Conservation (phyloP, 2,888 invertebrate genomes). For the Baronia brevicornis region DNA sequence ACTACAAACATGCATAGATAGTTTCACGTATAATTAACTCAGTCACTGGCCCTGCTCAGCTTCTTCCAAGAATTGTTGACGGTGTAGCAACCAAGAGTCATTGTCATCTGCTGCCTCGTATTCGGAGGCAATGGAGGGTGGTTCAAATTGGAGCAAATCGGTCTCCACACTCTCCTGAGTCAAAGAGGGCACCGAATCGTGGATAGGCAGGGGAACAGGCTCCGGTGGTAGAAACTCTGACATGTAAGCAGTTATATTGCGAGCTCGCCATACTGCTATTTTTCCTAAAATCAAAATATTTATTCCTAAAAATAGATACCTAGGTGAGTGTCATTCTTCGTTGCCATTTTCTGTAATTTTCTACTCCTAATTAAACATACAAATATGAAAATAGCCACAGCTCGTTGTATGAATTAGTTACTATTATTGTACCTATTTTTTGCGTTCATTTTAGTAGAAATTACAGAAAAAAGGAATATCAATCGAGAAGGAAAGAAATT, state of each 20-base stretch:
- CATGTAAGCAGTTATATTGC: slow-evolving; percentile 80
- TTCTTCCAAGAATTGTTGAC: slow-evolving; percentile 61
- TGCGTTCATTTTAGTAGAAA: too few relatives aligned
- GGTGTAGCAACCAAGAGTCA: slow-evolving; percentile 61
- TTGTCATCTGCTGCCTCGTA: slow-evolving; percentile 57
- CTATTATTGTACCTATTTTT: too few relatives aligned
- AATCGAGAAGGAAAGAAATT: too few relatives aligned
- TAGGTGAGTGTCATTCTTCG: background rate
- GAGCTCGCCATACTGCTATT: slow-evolving; percentile 80
- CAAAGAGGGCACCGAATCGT: slow-evolving; percentile 77
- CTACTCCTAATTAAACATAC: too few relatives aligned
- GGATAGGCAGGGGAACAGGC: slow-evolving; percentile 78
- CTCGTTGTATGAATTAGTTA: too few relatives aligned
- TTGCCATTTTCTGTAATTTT: background rate
- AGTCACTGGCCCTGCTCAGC: slow-evolving; percentile 36
- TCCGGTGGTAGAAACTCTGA: slow-evolving; percentile 82
- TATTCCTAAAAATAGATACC: background rate
- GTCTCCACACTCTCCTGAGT: slow-evolving; percentile 47
- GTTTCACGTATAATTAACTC: too few relatives aligned
- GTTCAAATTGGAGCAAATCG: slow-evolving; percentile 60
- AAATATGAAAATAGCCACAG: too few relatives aligned
- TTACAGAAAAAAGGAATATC: too few relatives aligned
- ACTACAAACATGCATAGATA: too few relatives aligned
- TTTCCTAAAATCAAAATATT: slow-evolving; percentile 36
- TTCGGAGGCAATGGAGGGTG: slow-evolving; percentile 40